Conservation (phyloP, 2,888 invertebrate species). For the Noctua comes region DNA sequence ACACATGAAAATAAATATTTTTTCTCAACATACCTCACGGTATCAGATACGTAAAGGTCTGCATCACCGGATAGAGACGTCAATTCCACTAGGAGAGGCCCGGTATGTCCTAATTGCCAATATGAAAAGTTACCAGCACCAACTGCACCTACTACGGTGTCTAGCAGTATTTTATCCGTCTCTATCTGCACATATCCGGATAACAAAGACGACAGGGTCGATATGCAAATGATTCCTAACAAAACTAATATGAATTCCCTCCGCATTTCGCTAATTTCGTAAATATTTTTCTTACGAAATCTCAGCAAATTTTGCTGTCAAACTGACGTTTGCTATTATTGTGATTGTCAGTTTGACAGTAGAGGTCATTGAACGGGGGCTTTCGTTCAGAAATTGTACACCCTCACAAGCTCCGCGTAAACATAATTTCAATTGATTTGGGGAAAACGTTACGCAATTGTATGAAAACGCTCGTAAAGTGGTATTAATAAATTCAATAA, state of each 20-base stretch:
- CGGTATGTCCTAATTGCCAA: conserved; percentile 85
- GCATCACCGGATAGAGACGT: conserved; percentile 84
- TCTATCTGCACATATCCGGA: conserved; percentile 77
- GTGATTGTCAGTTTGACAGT: conserved; percentile 8
- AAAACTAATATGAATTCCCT: conserved; percentile 83
- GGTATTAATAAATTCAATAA: background rate
- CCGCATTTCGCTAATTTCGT: conserved; percentile 74
- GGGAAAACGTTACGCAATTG: background rate
- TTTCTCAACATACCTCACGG: conserved; percentile 75
- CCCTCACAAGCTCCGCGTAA: background rate
- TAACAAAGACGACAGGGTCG: conserved; percentile 81
- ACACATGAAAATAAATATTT: background rate
- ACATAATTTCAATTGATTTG: background rate
- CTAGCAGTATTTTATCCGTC: conserved; percentile 80
- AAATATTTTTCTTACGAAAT: conserved; percentile 26
- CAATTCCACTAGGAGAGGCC: conserved; percentile 82
- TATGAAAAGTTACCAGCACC: conserved; percentile 87
- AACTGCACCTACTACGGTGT: conserved; percentile 81
- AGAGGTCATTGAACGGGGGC: background rate
- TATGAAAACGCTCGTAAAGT: background rate
- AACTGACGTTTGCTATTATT: conserved; percentile 10
- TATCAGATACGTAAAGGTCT: conserved; percentile 85
- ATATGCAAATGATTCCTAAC: conserved; percentile 82
- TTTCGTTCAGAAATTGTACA: conserved; percentile 39
- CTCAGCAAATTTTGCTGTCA: conserved; percentile 25